These are phyloP conservation scores for Gymnoscopelus microlampas DNA, from an alignment of 2,797 vertebrate species.

Conservation along the genomic window DNA sequence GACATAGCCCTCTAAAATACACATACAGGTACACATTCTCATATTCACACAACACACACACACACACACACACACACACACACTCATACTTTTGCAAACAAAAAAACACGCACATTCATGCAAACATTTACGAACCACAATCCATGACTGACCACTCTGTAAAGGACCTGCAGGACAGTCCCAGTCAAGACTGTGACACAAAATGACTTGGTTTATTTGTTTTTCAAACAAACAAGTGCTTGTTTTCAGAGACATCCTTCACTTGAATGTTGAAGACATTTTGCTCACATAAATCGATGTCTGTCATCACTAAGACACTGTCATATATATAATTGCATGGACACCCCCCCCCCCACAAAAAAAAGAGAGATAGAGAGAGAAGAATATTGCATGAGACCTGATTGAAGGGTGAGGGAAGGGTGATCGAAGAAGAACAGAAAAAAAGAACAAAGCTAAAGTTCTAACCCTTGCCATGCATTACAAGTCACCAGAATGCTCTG, in stretches of 20 bases:
- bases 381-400: conserved; percentile 15
- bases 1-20: conserved; percentile 79
- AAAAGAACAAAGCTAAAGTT: conserved; percentile 29
- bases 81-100: too few relatives aligned
- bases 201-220: conserved; percentile 21
- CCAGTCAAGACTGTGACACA: conserved; percentile 21
- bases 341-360: conserved; percentile 60
- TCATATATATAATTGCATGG: conserved; percentile 89
- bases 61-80: conserved; percentile 12
- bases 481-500: conserved; percentile 10
- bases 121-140: neutral
- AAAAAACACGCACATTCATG: too few relatives aligned
- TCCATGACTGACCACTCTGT: conserved; percentile 13
- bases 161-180: conserved; percentile 26
- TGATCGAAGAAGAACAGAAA: conserved; percentile 9
- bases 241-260: conserved; percentile 34
- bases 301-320: conserved; percentile 36
- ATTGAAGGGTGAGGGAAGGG: neutral
- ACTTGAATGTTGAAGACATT: conserved; percentile 1
- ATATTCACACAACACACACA: conserved; percentile 7
- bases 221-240: conserved; percentile 34
- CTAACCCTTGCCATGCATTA: conserved; percentile 26
- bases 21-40: neutral
- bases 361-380: conserved; percentile 18
- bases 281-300: conserved; percentile 13